Percentiles rank a stretch among this genome's conserved stretches.
Evolutionary conservation across 1,140 invertebrate species (phyloP).

Genomic region (Leguminivora glycinivorella): DNA sequence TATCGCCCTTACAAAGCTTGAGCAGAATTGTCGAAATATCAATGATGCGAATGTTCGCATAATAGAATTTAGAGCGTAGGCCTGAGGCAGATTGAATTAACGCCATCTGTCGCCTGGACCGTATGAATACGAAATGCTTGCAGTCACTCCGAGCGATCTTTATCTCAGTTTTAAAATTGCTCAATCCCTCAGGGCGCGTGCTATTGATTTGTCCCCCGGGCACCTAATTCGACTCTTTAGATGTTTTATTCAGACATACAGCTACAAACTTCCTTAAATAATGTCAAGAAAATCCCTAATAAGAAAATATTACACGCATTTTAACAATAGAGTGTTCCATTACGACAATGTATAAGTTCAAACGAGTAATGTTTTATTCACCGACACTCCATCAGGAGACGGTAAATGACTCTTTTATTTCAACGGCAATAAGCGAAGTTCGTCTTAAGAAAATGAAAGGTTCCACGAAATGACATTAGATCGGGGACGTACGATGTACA

Average conservation of each 20-base stretch:
- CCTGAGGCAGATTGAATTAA: slow-evolving; percentile 76
- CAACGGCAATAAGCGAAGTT: slow-evolving; percentile 50
- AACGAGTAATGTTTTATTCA: slow-evolving; percentile 47
- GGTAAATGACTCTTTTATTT: slow-evolving; percentile 48
- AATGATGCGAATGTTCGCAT: slow-evolving; percentile 75
- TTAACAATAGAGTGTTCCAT: slow-evolving; percentile 30
- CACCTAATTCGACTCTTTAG: slow-evolving; percentile 64
- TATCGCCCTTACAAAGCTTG: slow-evolving; percentile 36
- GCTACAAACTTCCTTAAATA: slow-evolving; percentile 33
- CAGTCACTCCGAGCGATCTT: slow-evolving; percentile 68
- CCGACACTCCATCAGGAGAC: slow-evolving; percentile 39
- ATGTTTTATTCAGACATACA: slow-evolving; percentile 62
- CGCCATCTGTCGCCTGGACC: slow-evolving; percentile 73
- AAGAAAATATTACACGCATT: slow-evolving; percentile 21
- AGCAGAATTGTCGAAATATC: slow-evolving; percentile 72
- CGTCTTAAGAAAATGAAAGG: slow-evolving; percentile 64
- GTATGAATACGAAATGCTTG: slow-evolving; percentile 77
- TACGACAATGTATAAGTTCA: slow-evolving; percentile 29
- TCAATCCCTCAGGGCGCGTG: slow-evolving; percentile 63
- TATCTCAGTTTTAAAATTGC: slow-evolving; percentile 79
- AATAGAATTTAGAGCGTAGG: slow-evolving; percentile 74
- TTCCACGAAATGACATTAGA: slow-evolving; percentile 61
- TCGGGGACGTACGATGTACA: slow-evolving; percentile 52
- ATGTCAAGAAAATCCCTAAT: not conserved
- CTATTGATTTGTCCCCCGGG: slow-evolving; percentile 73